These are phyloP conservation scores for Icerya purchasi DNA, from an alignment of 2,888 invertebrate genomes.

Conservation along the genomic window DNA sequence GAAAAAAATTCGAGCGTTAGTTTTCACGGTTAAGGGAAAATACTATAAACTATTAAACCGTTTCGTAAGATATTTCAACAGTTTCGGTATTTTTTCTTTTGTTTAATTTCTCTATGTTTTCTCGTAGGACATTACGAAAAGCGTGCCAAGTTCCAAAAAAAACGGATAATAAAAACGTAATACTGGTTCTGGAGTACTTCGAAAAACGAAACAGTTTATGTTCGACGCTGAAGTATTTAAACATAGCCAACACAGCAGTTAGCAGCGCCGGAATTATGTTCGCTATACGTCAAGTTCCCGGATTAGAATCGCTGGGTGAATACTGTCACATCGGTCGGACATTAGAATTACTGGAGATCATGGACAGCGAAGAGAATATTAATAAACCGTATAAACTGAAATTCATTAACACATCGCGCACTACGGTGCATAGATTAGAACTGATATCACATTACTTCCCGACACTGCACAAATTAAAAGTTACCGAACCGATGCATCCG, in stretches of 20 bases:
- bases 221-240: conserved; percentile 24
- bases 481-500: conserved; percentile 26
- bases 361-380: not conserved
- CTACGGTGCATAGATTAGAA: conserved; percentile 24
- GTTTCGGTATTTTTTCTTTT: not conserved
- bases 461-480: conserved; percentile 24
- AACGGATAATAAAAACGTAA: not conserved
- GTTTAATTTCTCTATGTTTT: not conserved
- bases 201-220: conserved; percentile 26
- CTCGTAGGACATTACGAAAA: not conserved
- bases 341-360: conserved; percentile 23
- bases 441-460: conserved; percentile 26
- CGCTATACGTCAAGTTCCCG: conserved; percentile 25
- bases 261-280: conserved; percentile 26
- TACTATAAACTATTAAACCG: too few species aligned
- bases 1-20: too few species aligned
- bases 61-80: too few species aligned
- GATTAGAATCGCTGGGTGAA: conserved; percentile 26
- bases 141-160: not conserved
- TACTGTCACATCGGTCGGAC: conserved; percentile 27
- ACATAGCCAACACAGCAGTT: conserved; percentile 26
- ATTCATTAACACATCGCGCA: conserved; percentile 24
- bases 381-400: conserved; percentile 19
- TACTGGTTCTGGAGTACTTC: conserved; percentile 22
- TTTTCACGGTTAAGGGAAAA: not conserved